Conservation (phyloP, 1,140 invertebrate species). For the Oscheius sp. region DNA sequence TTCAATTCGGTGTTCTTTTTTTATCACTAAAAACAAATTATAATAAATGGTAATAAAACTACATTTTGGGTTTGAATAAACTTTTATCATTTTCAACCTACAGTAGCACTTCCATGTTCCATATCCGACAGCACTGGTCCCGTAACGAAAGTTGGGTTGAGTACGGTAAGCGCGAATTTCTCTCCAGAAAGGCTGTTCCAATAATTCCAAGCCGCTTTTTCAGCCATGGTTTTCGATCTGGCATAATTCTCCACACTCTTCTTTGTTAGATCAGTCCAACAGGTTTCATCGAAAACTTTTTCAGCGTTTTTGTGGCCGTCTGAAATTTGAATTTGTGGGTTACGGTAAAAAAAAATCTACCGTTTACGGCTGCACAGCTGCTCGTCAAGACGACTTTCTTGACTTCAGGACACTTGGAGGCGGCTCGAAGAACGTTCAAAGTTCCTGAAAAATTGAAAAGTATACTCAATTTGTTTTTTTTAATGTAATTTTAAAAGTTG, state of each 20-base stretch:
- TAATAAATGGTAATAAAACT: too few species aligned
- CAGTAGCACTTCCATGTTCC: constrained; percentile 63
- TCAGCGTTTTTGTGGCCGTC: constrained; percentile 59
- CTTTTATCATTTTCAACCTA: constrained; percentile 42
- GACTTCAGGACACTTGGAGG: constrained; percentile 63
- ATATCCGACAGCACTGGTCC: constrained; percentile 65
- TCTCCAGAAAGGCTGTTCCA: constrained; percentile 39
- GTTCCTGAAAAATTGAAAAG: constrained; percentile 69
- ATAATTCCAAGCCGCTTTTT: constrained; percentile 68
- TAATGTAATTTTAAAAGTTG: too few species aligned
- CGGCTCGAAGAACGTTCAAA: constrained; percentile 66
- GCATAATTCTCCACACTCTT: constrained; percentile 62
- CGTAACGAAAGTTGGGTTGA: constrained; percentile 67
- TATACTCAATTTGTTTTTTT: too few species aligned
- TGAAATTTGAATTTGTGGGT: constrained; percentile 30
- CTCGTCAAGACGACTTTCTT: constrained; percentile 68
- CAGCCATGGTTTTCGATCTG: constrained; percentile 67
- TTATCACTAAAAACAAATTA: too few species aligned
- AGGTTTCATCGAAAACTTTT: constrained; percentile 64
- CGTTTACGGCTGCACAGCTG: constrained; percentile 66
- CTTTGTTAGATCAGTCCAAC: constrained; percentile 65
- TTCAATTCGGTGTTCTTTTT: too few species aligned
- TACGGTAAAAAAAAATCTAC: constrained; percentile 54
- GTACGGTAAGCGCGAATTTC: constrained; percentile 65
- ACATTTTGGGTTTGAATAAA: too few species aligned